Percentiles rank a stretch among this genome's conserved stretches.
These are phyloP conservation scores for Margarornis squamiger DNA, from an alignment of 2,797 vertebrate genomes.

Conservation along the genomic window DNA sequence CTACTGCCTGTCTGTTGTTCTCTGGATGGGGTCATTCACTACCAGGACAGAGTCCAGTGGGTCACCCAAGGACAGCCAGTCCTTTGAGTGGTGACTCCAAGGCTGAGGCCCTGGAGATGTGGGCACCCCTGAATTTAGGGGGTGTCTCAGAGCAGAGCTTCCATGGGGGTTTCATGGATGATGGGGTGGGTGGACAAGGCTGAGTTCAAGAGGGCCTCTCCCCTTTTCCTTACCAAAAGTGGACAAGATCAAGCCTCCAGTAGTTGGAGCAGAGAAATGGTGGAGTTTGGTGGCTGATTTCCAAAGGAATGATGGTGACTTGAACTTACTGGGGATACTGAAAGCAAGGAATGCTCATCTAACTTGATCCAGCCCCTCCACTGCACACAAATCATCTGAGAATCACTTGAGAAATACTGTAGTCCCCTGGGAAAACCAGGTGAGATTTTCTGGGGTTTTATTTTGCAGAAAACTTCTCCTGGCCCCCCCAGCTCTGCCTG, in stretches of 20 bases:
- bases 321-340: neutral
- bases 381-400: neutral
- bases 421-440: neutral
- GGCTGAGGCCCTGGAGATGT: neutral
- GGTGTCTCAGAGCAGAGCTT: neutral
- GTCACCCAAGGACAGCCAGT: neutral
- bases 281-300: neutral
- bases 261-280: neutral
- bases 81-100: neutral
- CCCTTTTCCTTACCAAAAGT: neutral
- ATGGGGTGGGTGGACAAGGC: neutral
- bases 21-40: neutral
- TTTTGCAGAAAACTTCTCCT: neutral
- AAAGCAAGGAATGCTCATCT: neutral
- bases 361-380: neutral
- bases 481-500: neutral
- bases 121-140: neutral
- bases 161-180: accelerated
- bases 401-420: neutral
- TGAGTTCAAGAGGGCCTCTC: neutral
- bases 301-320: neutral
- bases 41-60: neutral
- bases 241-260: neutral
- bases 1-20: neutral
- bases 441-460: neutral